Base-by-base conservation (phyloP, 2,888 invertebrate species). In the Cataglyphis altisquamis region DNA sequence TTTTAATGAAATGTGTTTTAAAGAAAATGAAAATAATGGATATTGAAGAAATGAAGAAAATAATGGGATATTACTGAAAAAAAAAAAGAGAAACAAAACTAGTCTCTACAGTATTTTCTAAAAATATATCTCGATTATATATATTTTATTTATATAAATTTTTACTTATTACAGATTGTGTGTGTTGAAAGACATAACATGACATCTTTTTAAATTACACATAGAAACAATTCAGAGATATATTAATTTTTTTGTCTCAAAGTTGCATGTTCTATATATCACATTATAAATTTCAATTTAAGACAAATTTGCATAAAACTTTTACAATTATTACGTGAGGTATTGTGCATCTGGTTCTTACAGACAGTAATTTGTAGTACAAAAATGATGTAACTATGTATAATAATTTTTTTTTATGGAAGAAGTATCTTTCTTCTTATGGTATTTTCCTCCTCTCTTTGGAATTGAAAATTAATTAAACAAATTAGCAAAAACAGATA, bases 271-370 rank as follows among this genome's bases (percentile, higher is more conserved):
- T 36, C 12, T 80, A 84, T 84, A 82, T 64, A 72, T 89, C 25
- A 66, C 21, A 80, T 86, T 75, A 64, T 82, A 36, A 74, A 88
- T 77, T 85, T 57, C 39, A 80, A 15, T 72, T 70, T 10, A 83
- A 66, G 39, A 78, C 64, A 48, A 72, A 84, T 82, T 67, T 8
- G 62, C 64, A 72, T 57, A 73, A 84, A 77, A 88, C 88, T 88
- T 77, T 88, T 90, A 83, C 83, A 87, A 89, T 88, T 90, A 88
- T 89, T 89, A 88, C 85, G 85, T 86, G 68, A 94, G 91, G 92
- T 94, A 94, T 94, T 94, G 94, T 94, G 94, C 94, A 94, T 93
- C 91, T 94, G 94, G 94, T 94, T 94, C 93, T 90, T 92, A 90
- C 91, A 90, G 88, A 91, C 82, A 86, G 85, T 89, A 85, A 85